Percentiles rank a stretch among this genome's conserved stretches.
These are phyloP conservation scores for Rhodeus uyekii DNA, from an alignment of 2,797 vertebrate species.

Conservation along the genomic window DNA sequence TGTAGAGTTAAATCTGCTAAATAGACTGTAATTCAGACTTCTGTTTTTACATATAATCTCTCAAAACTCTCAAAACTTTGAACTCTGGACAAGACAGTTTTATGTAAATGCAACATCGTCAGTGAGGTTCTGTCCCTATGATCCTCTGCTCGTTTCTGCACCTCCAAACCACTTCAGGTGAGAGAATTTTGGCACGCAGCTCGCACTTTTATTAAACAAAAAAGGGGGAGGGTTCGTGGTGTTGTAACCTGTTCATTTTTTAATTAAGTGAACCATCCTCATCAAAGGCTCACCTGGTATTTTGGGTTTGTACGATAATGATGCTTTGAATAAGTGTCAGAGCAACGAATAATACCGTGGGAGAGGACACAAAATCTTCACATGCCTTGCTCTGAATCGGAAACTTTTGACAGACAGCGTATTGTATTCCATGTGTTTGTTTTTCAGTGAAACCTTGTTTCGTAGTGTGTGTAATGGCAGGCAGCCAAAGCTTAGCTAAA, in stretches of 20 bases:
- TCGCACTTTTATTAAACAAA: conserved; percentile 24
- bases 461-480: conserved; percentile 60
- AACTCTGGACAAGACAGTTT: not conserved
- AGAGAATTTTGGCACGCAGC: conserved; percentile 22
- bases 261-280: conserved; percentile 73
- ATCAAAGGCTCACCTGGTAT: conserved; percentile 65
- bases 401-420: conserved; percentile 36
- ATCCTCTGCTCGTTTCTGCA: conserved; percentile 8
- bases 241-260: conserved; percentile 74
- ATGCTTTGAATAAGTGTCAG: conserved; percentile 34
- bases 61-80: not conserved
- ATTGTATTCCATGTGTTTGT: conserved; percentile 57
- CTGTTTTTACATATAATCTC: conserved; percentile 20
- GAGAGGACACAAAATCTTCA: not conserved
- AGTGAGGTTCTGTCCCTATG: conserved; percentile 30
- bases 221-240: conserved; percentile 42
- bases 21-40: not conserved
- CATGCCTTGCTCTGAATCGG: not conserved
- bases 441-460: conserved; percentile 44
- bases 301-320: conserved; percentile 45
- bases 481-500: conserved; percentile 59
- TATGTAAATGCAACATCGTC: conserved; percentile 3
- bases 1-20: conserved; percentile 11
- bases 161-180: conserved; percentile 17
- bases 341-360: conserved; percentile 9